Base-by-base conservation (phyloP, 2,888 invertebrate species). In the Tryphoninae sp. region DNA sequence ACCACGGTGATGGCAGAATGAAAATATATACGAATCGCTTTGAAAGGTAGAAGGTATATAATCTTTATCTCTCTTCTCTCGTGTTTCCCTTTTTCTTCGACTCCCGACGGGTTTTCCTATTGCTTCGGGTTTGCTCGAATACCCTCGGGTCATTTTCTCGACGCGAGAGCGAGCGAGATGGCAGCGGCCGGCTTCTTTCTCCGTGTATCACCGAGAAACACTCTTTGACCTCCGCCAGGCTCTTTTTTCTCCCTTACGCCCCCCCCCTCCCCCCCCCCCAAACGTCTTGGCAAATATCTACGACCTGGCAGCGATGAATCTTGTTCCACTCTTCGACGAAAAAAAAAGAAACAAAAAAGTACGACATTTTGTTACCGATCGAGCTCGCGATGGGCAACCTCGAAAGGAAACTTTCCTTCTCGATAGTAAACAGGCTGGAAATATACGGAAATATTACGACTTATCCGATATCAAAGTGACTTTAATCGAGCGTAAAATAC, bases 21-120 rank as follows among this genome's bases (percentile, higher is more conserved):
- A 78, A 84, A 84, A 84, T 83, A 78, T 83, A 84, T 82, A 33
- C 65, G 78, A 80, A 58, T 55, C 76, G 75, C 71, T 78, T 76
- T 55, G 51, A 61, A 69, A 51, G 61, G 40, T 26, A 58, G 51
- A 33, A 80, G 61, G 80, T 78, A 76, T 67, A 65, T 74, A 58
- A 62, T 82, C 71, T 72, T 42, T 80, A 40, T 75, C 62, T 76
- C 19, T n/a, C 65, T 71, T 79, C 13, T 53, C 62, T 72, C 45
- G 49, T 64, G 11, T 64, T 77, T 67, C 26, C 19, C 67, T 72
- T 67, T 81, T 69, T 78, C 69, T 69, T 55, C 19, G 16, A 40
- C 33, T 51, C n/a, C 67, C 53, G 40, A 40, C 40, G 72, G 67
- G 13, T 49, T 75, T 75, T 61, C 76, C 72, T 81, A 71, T 80